Percentiles rank a stretch among this genome's conserved stretches.
Evolutionary conservation across 2,113 vertebrate species (phyloP).

Genomic region (Thomomys bottae): DNA sequence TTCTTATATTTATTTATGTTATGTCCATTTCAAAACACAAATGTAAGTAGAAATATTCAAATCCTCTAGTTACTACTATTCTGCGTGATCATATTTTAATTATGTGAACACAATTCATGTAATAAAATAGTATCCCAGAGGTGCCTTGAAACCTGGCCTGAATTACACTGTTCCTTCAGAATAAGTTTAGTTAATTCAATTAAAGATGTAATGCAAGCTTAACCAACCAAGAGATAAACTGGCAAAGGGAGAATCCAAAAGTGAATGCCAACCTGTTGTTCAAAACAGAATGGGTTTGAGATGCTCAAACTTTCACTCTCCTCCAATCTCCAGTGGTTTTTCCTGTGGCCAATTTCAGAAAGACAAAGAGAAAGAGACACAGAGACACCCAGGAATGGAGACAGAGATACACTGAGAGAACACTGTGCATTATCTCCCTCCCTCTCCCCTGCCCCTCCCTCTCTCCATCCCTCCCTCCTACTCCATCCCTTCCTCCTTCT

Average conservation of each 20-base stretch:
- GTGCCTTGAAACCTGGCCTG: not conserved
- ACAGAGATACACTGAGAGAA: no score
- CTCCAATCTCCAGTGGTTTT: not conserved
- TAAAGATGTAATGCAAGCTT: not conserved
- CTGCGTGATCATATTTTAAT: not conserved
- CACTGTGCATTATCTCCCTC: not conserved
- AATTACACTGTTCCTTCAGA: conserved; percentile 14
- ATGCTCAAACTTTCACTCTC: no score
- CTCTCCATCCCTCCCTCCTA: no score
- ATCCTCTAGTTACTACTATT: not conserved
- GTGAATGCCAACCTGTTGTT: not conserved
- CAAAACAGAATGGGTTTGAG: not conserved
- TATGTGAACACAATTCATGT: not conserved
- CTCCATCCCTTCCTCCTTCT: not conserved
- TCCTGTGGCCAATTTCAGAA: not conserved
- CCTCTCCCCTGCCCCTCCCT: no score
- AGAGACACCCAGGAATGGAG: no score
- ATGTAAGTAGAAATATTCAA: not conserved
- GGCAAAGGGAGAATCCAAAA: not conserved
- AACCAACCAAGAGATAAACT: not conserved
- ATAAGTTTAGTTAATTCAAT: conserved; percentile 3
- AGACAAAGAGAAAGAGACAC: no score
- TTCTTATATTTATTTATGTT: no score
- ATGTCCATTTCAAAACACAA: not conserved
- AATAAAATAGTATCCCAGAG: not conserved